Evolutionary conservation across 2,113 vertebrate species (phyloP).

Genomic region (Psittacula cyanocephala): DNA sequence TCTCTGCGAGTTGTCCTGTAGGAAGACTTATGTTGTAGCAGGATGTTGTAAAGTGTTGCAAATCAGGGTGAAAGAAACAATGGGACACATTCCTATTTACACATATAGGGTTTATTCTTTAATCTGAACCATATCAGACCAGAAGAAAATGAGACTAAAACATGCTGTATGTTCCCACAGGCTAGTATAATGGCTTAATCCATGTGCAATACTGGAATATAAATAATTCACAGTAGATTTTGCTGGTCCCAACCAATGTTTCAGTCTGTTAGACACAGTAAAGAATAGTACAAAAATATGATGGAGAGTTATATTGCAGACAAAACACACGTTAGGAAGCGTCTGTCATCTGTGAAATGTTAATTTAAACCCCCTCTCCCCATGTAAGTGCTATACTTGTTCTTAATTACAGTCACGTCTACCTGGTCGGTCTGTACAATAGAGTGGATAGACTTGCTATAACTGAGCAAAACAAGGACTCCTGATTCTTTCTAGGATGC

Average conservation of each 20-base stretch:
- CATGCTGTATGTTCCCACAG: not conserved
- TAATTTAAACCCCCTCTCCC: not conserved
- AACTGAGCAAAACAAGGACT: not conserved
- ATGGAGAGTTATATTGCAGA: not conserved
- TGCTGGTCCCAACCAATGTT: not conserved
- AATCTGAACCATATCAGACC: not conserved
- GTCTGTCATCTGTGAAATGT: not conserved
- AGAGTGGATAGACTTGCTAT: not conserved
- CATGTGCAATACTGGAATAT: not conserved
- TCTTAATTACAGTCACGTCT: not conserved
- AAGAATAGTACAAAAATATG: not conserved
- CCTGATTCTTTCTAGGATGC: not conserved
- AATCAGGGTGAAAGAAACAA: not conserved
- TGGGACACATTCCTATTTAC: not conserved
- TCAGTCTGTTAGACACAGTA: not conserved
- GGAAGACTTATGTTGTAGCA: not conserved
- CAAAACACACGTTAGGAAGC: not conserved
- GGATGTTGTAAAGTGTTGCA: not conserved
- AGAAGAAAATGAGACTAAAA: not conserved
- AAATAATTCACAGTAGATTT: not conserved
- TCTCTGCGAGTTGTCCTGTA: not conserved
- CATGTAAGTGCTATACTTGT: not conserved
- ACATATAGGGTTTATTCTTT: not conserved
- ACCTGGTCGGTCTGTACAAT: not conserved
- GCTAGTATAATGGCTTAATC: not conserved